phyloP scores from a whole-genome alignment of 2,888 invertebrate species.

The Aphelenchoides bicaudatus region DNA sequence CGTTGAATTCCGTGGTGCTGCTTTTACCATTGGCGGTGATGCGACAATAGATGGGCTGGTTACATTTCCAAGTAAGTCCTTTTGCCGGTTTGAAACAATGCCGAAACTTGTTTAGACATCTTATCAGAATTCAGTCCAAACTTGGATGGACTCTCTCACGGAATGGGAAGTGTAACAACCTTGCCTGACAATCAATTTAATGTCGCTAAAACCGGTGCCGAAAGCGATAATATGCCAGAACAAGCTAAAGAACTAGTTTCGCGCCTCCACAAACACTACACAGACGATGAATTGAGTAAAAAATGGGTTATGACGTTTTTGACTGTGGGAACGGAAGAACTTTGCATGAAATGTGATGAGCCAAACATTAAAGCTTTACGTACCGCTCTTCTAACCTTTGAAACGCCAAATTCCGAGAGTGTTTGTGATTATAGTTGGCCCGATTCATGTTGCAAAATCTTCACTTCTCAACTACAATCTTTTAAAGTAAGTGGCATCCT shows the following conservation, averaged over 20 bases:
- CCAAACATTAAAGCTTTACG: slow-evolving; percentile 43
- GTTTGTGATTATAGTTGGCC: slow-evolving; percentile 51
- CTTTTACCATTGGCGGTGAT: slow-evolving; percentile 57
- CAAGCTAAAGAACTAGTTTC: slow-evolving; percentile 48
- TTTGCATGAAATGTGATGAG: slow-evolving; percentile 46
- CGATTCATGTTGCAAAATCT: slow-evolving; percentile 54
- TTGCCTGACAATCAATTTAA: slow-evolving; percentile 54
- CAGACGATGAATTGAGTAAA: slow-evolving; percentile 28
- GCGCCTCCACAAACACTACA: slow-evolving; percentile 26
- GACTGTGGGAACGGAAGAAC: slow-evolving; percentile 52
- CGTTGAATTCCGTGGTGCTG: slow-evolving; percentile 54
- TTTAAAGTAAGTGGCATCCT: slow-evolving; percentile 36
- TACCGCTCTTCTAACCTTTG: slow-evolving; percentile 40
- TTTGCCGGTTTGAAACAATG: background rate
- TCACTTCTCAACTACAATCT: slow-evolving; percentile 50
- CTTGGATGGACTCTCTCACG: slow-evolving; percentile 42
- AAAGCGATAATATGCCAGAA: slow-evolving; percentile 45
- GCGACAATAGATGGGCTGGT: slow-evolving; percentile 57
- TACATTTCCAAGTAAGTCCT: slow-evolving; percentile 50
- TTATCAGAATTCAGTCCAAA: background rate
- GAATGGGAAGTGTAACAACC: slow-evolving; percentile 48
- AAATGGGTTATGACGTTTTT: slow-evolving; percentile 50
- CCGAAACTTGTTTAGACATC: background rate
- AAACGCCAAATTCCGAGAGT: slow-evolving; percentile 43
- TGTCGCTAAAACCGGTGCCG: slow-evolving; percentile 49